A percentile compares a stretch with the other conserved stretches of the same genome.
Conservation (phyloP, 1,140 invertebrate species). For the Antheraea pernyi region DNA sequence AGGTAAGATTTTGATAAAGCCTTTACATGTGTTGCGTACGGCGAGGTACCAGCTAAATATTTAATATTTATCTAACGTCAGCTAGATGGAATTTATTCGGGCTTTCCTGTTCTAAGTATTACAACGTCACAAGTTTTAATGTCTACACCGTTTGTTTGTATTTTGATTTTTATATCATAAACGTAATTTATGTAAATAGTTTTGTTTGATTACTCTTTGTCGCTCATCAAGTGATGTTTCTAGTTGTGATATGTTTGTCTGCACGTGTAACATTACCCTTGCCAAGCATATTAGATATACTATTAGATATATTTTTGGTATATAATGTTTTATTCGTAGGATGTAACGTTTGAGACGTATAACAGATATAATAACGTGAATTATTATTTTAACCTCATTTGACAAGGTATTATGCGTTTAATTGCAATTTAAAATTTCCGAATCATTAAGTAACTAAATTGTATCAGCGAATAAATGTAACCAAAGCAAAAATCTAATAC, state of each 20-base stretch:
- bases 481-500: too few species aligned
- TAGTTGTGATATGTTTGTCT: background rate
- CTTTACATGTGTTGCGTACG: background rate
- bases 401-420: too few species aligned
- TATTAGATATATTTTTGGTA: background rate
- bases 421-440: too few species aligned
- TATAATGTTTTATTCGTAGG: background rate
- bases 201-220: background rate
- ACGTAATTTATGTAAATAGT: background rate
- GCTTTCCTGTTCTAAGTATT: constrained; percentile 2
- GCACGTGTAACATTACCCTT: background rate
- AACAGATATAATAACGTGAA: too few species aligned
- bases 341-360: too few species aligned
- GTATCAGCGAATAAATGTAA: too few species aligned
- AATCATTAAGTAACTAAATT: too few species aligned
- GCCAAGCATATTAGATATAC: too few species aligned
- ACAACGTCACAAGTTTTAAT: background rate
- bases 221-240: background rate
- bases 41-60: constrained; percentile 5
- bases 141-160: constrained; percentile 8
- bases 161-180: constrained; percentile 1
- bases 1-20: constrained; percentile 50
- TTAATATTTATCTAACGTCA: constrained; percentile 27
- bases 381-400: too few species aligned
- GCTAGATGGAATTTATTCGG: constrained; percentile 8